These are phyloP conservation scores for Nymphalis polychloros DNA, from an alignment of 2,888 invertebrate species.

Conservation along the genomic window DNA sequence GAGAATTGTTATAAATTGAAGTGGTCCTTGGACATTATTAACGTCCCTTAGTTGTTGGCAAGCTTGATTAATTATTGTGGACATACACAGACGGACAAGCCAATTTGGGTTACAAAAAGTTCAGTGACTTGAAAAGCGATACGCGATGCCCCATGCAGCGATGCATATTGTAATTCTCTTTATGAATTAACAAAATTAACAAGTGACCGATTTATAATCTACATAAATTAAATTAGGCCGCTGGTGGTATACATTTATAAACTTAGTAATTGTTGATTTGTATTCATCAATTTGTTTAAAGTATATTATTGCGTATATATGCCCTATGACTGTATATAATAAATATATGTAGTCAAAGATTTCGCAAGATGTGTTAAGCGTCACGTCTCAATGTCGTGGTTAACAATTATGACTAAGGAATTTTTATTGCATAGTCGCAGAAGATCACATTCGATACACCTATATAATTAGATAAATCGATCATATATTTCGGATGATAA, in stretches of 20 bases:
- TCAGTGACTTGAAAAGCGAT: conserved; percentile 61
- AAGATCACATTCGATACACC: too few relatives aligned
- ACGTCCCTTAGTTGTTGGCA: conserved; percentile 61
- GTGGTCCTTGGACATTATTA: conserved; percentile 70
- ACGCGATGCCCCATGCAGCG: conserved; percentile 43
- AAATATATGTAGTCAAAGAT: too few relatives aligned
- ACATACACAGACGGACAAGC: conserved; percentile 59
- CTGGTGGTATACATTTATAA: conserved; percentile 1
- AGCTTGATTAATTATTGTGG: conserved; percentile 72
- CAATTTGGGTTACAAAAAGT: conserved; percentile 69
- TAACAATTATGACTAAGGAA: too few relatives aligned
- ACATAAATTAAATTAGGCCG: conserved; percentile 2
- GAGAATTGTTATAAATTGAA: conserved; percentile 69
- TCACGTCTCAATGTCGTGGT: too few relatives aligned
- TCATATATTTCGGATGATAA: background rate
- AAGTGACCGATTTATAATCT: conserved; percentile 17
- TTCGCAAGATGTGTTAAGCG: too few relatives aligned
- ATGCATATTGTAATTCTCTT: conserved; percentile 36
- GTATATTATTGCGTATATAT: too few relatives aligned
- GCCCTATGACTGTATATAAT: too few relatives aligned
- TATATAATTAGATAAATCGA: too few relatives aligned
- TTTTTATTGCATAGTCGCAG: too few relatives aligned
- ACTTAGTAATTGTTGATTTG: background rate
- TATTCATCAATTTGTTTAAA: background rate
- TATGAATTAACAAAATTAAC: conserved; percentile 31